phyloP scores from a whole-genome alignment of 2,797 vertebrate genomes.

The Periophthalmus magnuspinnatus region DNA sequence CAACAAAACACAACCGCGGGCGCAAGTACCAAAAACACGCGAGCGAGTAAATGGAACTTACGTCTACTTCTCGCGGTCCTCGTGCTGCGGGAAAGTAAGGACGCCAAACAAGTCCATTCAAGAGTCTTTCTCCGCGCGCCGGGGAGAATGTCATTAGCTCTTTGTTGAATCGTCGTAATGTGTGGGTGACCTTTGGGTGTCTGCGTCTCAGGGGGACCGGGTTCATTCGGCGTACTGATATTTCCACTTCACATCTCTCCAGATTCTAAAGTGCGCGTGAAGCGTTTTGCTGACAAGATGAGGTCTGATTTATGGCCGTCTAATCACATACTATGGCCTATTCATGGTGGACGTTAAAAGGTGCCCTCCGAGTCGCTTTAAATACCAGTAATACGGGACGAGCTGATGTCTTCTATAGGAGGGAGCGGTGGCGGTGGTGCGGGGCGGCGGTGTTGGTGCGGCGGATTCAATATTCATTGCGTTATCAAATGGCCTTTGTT shows the following conservation, averaged over 20 bases:
- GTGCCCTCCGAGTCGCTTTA: constrained; percentile 12
- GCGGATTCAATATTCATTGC: neutral
- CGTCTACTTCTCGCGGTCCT: neutral
- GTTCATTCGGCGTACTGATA: constrained; percentile 16
- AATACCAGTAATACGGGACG: constrained; percentile 7
- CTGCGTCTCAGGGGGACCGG: constrained; percentile 2
- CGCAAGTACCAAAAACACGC: too few relatives aligned
- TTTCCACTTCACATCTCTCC: constrained; percentile 17
- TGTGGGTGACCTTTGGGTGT: constrained; percentile 11
- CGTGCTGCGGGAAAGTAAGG: constrained; percentile 9
- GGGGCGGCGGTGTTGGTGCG: neutral
- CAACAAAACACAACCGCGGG: too few relatives aligned
- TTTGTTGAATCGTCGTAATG: constrained; percentile 11
- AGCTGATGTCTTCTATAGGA: neutral
- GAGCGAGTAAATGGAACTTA: neutral
- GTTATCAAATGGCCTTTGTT: constrained; percentile 9
- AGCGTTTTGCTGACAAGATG: constrained; percentile 8
- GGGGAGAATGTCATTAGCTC: constrained; percentile 18
- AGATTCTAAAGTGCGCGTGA: constrained; percentile 13
- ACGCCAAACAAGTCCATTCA: constrained; percentile 17
- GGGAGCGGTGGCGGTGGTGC: neutral
- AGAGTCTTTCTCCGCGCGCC: constrained; percentile 5
- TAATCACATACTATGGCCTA: constrained; percentile 13
- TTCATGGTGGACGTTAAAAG: constrained; percentile 16
- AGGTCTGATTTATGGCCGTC: constrained; percentile 11